Conservation (phyloP, 2,113 vertebrate species). For the Henicopernis longicauda region DNA sequence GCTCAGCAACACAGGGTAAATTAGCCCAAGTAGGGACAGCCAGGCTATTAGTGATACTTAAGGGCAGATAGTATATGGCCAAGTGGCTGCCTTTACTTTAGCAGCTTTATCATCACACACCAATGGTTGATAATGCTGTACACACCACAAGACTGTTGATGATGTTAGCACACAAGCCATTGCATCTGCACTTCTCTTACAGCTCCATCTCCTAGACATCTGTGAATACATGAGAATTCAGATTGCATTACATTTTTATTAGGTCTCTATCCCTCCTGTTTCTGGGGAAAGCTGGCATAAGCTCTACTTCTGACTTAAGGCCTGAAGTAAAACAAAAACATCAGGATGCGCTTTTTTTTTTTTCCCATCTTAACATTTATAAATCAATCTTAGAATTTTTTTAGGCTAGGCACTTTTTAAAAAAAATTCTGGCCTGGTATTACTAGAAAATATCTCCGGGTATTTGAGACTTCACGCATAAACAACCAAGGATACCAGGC, state of each 20-base stretch:
- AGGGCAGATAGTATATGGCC: background rate
- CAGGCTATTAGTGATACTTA: background rate
- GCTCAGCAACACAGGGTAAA: background rate
- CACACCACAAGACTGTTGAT: background rate
- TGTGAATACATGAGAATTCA: background rate
- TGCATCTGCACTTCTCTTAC: background rate
- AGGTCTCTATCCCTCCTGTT: background rate
- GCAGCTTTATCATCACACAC: background rate
- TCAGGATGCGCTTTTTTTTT: background rate
- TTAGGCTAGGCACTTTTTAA: background rate
- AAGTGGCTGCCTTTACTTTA: background rate
- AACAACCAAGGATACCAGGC: background rate
- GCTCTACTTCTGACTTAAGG: background rate
- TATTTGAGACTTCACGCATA: background rate
- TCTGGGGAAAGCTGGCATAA: background rate
- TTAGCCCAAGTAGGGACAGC: background rate
- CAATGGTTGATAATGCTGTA: background rate
- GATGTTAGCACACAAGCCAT: background rate
- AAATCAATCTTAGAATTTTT: background rate
- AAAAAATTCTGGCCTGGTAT: background rate
- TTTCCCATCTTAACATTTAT: background rate
- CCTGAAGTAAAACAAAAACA: background rate
- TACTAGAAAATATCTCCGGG: background rate
- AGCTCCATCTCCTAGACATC: background rate
- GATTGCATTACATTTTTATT: background rate